Evolutionary conservation across 2,113 vertebrate genomes (phyloP).

Genomic region (Orientallactaga bullata): DNA sequence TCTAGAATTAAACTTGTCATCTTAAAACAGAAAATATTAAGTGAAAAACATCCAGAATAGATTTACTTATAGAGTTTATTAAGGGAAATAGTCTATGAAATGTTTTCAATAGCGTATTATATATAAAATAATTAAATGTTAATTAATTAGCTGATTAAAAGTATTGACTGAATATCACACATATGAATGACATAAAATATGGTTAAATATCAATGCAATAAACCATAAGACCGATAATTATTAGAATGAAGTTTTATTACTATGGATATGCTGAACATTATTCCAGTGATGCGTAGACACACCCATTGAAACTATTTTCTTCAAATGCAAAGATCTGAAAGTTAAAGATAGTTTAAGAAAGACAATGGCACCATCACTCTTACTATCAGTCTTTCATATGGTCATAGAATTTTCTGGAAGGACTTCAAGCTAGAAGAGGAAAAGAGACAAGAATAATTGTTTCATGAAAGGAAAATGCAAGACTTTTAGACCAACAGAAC

Average conservation of each 20-base stretch:
- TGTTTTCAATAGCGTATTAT: not conserved
- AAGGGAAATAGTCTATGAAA: not conserved
- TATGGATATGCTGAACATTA: not conserved
- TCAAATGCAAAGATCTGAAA: conserved; percentile 10
- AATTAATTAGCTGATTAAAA: conserved; percentile 21
- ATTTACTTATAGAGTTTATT: not conserved
- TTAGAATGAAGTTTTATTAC: conserved; percentile 15
- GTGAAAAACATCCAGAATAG: not conserved
- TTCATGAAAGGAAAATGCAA: conserved; percentile 1
- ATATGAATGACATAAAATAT: not conserved
- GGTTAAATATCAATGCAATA: not conserved
- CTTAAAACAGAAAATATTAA: conserved; percentile 16
- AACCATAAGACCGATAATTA: not conserved
- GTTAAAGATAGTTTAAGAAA: not conserved
- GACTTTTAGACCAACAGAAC: not conserved
- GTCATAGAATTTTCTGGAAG: conserved; percentile 15
- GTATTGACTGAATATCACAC: not conserved
- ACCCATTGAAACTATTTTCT: not conserved
- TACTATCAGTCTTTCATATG: not conserved
- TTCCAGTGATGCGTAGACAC: not conserved
- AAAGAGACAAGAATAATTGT: not conserved
- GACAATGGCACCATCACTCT: not conserved
- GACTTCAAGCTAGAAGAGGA: not conserved
- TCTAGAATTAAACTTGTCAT: conserved; percentile 40
- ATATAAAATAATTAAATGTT: not conserved